Base-by-base conservation (phyloP, 1,140 invertebrate species). In the Drosophila obscura region DNA sequence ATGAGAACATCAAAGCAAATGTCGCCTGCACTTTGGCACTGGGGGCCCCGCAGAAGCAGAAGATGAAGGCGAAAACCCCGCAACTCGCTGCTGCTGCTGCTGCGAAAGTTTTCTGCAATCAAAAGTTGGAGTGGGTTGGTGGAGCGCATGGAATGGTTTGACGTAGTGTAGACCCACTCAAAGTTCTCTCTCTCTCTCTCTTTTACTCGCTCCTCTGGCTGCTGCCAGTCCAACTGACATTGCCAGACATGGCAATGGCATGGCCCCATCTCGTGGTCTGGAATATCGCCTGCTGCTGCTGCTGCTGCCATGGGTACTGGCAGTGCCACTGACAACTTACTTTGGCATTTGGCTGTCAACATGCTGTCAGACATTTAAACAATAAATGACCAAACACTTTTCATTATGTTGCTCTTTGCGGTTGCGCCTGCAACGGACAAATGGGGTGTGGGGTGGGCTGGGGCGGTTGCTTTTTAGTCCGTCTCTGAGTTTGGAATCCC, bases 341-440 rank as follows among this genome's bases (percentile, higher is more conserved):
- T 87, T 88, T 87, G 82, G 82, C 82, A 87, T 88, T 87, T 87
- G 83, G 79, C 82, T 87, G 82, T 87, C 82, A 87, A 77, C 82
- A 87, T 69, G 83, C 83, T 87, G 82, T 87, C 82, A 87, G 82
- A 76, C 79, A 88, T 87, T 88, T 87, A 87, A 88, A 88, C 83
- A 87, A 87, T 88, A 87, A 87, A 88, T 87, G 82, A 88, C 82
- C 82, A 88, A 87, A 87, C 83, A 87, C 82, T 87, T 87, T 88
- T 87, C 82, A 87, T 87, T 87, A 87, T 87, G 83, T 88, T 87
- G 82, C 83, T 87, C 79, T 88, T 82, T 87, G 82, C 75, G 82
- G 81, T 82, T 72, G 46, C 41, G 61, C 48, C 62, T 82, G 79
- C 80, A 62, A 58, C 65, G 63, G 80, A 80, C 68, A 19, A 19